These are phyloP conservation scores for Perca schrenkii DNA, from an alignment of 2,113 vertebrate species.

Conservation along the genomic window DNA sequence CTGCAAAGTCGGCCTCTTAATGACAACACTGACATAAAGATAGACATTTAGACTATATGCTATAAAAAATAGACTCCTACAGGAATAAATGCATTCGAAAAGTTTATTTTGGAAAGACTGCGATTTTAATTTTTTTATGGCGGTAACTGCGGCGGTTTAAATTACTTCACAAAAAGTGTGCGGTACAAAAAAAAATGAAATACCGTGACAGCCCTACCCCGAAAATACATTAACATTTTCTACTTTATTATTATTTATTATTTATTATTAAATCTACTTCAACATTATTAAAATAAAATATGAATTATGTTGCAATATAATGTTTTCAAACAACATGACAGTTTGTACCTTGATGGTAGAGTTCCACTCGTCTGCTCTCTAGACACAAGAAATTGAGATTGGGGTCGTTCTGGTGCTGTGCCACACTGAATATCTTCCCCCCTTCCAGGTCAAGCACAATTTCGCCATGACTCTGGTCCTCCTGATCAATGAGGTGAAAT, in stretches of 20 bases:
- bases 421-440: conserved; percentile 91
- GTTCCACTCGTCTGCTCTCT: conserved; percentile 87
- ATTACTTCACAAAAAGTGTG: too few species aligned
- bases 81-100: too few species aligned
- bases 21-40: too few species aligned
- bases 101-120: too few species aligned
- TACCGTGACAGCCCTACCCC: too few species aligned
- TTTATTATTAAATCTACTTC: not conserved
- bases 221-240: not conserved
- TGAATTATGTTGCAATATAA: not conserved
- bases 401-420: conserved; percentile 89
- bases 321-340: not conserved
- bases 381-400: conserved; percentile 91
- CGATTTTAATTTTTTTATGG: too few species aligned
- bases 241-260: too few species aligned
- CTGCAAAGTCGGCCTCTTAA: too few species aligned
- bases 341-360: conserved; percentile 89
- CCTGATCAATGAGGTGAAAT: conserved; percentile 74
- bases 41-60: too few species aligned
- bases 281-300: not conserved
- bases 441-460: conserved; percentile 90
- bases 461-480: conserved; percentile 88
- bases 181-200: too few species aligned
- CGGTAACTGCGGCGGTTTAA: too few species aligned
- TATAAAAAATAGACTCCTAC: too few species aligned